Evolutionary conservation across 2,888 invertebrate genomes (phyloP).

Genomic region (Lasioglossum malachurum): DNA sequence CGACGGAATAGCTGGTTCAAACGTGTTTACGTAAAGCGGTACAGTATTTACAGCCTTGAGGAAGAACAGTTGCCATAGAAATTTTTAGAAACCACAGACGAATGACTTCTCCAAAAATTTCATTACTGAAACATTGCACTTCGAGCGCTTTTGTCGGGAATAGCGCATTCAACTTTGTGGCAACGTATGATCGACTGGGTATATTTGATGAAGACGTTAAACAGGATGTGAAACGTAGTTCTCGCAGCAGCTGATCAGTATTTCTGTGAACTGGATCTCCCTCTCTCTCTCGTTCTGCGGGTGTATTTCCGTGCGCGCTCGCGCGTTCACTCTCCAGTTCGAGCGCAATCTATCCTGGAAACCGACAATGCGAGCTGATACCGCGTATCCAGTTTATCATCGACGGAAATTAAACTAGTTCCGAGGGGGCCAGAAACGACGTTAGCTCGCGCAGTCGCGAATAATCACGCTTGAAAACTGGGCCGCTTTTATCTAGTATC

Average conservation of each 20-base stretch:
- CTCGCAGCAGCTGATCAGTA: neutral
- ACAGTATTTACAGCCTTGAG: neutral
- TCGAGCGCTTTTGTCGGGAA: neutral
- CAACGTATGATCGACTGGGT: neutral
- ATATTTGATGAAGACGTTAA: neutral
- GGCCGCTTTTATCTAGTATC: conserved; percentile 39
- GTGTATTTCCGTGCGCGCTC: conserved; percentile 16
- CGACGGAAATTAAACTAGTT: conserved; percentile 63
- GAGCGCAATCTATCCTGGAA: conserved; percentile 27
- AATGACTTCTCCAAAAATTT: neutral
- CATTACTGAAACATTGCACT: neutral
- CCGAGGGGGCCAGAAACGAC: conserved; percentile 41
- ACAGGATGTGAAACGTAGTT: neutral
- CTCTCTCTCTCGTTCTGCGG: neutral
- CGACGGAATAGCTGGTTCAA: neutral
- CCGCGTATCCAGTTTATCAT: conserved; percentile 53
- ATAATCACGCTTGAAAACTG: conserved; percentile 44
- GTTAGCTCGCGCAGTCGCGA: conserved; percentile 41
- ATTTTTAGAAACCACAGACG: neutral
- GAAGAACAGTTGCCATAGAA: neutral
- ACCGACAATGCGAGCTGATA: conserved; percentile 50
- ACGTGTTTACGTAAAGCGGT: neutral
- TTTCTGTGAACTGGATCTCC: neutral
- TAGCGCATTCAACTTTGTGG: neutral
- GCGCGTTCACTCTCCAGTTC: conserved; percentile 7